Evolutionary conservation across 1,140 invertebrate genomes (phyloP), one percentile per base, ranked within the genome.

Genomic region (Penaeus vannamei): DNA sequence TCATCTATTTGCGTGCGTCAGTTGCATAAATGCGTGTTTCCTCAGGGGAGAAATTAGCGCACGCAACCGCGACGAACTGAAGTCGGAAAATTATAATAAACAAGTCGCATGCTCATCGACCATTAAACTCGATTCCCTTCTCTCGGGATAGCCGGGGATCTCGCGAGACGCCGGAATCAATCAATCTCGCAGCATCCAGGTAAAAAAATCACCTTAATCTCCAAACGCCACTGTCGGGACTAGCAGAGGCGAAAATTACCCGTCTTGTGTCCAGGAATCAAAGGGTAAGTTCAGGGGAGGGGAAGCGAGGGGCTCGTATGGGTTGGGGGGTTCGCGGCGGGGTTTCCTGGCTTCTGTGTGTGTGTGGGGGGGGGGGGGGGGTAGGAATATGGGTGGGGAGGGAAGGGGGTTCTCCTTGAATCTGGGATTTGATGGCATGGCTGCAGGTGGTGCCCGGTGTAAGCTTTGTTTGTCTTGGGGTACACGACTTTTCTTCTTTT

Each of bases 131-230:
- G 62, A 84, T 84, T 84, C n/a, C 82, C 82, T 84, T 14, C n/a
- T 29, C n/a, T 59, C 22, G 60, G 60, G 60, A 81, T 84, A 29
- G 61, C 60, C 62, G 19, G 61, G 26, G 26, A 32, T 66, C 82
- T 36, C 82, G 8, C 22, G 82, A 62, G 82, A 66, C 60, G 60
- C 61, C 61, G 62, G 82, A 84, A 84, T 84, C 82, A 84, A 84
- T 84, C 82, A 84, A 84, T 84, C 82, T 84, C 79, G 46, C 79
- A 81, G 46, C 79, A 59, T 84, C 29, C 29, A 84, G 82, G 62
- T 84, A 84, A 84, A 84, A 53, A 84, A 84, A 64, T 84, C 82
- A 64, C 61, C 61, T 84, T 84, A 84, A 84, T 84, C 61, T 84
- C 62, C 17, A 60, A 32, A 53, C 53, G 82, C 19, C 61, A 36